Evolutionary conservation across 2,888 invertebrate species (phyloP).

Genomic region (Melanostoma mellinum): DNA sequence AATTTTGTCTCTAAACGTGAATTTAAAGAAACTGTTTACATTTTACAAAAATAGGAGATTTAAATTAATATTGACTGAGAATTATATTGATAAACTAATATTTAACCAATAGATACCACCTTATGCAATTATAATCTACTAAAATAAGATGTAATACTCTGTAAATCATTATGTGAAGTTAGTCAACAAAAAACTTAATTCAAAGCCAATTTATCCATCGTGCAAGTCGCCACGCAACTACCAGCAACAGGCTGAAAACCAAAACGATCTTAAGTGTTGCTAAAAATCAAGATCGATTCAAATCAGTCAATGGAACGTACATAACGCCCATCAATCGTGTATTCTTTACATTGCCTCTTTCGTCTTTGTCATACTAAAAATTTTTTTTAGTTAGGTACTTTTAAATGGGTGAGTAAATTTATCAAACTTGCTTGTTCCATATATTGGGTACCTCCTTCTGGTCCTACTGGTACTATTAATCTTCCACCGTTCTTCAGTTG

Average conservation of each 20-base stretch:
- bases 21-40: no score
- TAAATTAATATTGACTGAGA: no score
- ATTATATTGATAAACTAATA: no score
- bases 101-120: no score
- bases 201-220: conserved; percentile 36
- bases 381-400: conserved; percentile 7
- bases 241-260: conserved; percentile 74
- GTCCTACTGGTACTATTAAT: conserved; percentile 95
- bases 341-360: conserved; percentile 89
- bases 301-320: conserved; percentile 97
- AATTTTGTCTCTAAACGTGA: no score
- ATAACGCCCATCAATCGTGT: conserved; percentile 96
- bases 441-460: conserved; percentile 92
- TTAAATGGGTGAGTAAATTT: background rate
- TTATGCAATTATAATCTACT: background rate
- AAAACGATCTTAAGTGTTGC: conserved; percentile 73
- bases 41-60: no score
- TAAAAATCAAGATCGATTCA: conserved; percentile 82
- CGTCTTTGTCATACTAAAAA: conserved; percentile 92
- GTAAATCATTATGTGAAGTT: background rate
- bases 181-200: background rate
- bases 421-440: conserved; percentile 86
- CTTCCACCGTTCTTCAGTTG: conserved; percentile 87
- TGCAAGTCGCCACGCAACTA: conserved; percentile 67
- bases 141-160: conserved; percentile 22